A percentile compares a stretch with the other conserved stretches of the same genome.
Conservation (phyloP, 2,113 vertebrate species). For the Albula glossodonta region DNA sequence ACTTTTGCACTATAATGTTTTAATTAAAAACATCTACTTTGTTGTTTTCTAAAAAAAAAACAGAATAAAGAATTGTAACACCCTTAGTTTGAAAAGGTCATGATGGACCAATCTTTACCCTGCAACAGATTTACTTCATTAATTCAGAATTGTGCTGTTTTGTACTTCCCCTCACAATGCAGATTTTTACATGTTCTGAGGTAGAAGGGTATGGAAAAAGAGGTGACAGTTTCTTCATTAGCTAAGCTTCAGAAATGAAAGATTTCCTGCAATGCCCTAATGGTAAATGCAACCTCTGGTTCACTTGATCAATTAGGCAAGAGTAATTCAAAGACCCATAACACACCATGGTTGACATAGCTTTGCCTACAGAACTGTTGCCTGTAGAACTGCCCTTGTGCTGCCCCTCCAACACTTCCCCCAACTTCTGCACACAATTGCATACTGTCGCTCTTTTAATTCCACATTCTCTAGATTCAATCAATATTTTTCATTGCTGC, state of each 20-base stretch:
- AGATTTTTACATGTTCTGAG: background rate
- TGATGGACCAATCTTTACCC: background rate
- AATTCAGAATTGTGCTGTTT: background rate
- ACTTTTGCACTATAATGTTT: background rate
- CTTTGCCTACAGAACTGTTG: background rate
- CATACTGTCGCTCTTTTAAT: background rate
- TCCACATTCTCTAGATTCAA: constrained; percentile 24
- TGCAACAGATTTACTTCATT: background rate
- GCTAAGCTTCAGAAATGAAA: background rate
- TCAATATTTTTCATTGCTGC: constrained; percentile 40
- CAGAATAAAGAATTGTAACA: background rate
- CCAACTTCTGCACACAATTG: background rate
- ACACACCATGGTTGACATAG: background rate
- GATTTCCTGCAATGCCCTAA: background rate
- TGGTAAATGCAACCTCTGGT: too few species aligned
- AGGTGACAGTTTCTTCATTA: background rate
- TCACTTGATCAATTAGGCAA: background rate
- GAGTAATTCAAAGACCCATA: background rate
- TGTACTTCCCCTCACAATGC: background rate
- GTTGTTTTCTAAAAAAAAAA: background rate
- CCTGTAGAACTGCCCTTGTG: background rate
- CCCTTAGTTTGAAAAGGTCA: background rate
- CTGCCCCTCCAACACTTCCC: background rate
- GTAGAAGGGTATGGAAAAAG: background rate
- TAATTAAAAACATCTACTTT: background rate